Evolutionary conservation across 53 echinoderm and acorn worm genomes (phyloP), one percentile per base, ranked within the genome.

Genomic region (Henricia sp.): DNA sequence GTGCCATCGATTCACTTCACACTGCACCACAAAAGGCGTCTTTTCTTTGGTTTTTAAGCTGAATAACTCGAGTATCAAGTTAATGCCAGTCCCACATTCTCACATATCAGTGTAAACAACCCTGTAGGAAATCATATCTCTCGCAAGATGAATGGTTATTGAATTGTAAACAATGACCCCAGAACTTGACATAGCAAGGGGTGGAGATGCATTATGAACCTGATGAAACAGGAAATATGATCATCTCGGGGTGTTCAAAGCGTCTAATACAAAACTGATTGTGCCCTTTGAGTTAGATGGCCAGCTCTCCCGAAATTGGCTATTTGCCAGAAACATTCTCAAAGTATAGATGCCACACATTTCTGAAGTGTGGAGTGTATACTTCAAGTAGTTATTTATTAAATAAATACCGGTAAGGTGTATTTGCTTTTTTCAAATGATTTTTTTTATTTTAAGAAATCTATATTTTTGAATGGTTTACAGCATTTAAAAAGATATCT

Each of bases 21-120:
- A 41, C 29, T 19, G 56, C 28, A 24, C 41, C 24, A 57, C 76
- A 76, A 76, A 58, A 59, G 40, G 41, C 28, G 5, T 43, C 38
- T 0, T 54, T 10, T 55, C 55, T 53, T 53, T 24, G 54, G 32
- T 54, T 74, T 54, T 23, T 37, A 17, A 42, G 26, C 59, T 58
- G 76, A 58, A 76, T 76, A 28, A 16, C 20, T 16, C 28, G 32
- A 30, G 60, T 80, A 64, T 80, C 48, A 63, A 64, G 30, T 80
- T n/a, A 14, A 64, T 28, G 21, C 25, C 64, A 33, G 24, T 2
- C 32, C 5, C 32, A 50, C 80, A 63, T 38, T 80, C 63, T 80
- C 80, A 20, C 35, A 33, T 80, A 33, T 80, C 80, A 80, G 63
- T 80, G 80, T 80, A 80, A 80, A 80, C 80, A 80, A 28, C 53